A percentile compares a stretch with the other conserved stretches of the same genome.
These are phyloP conservation scores for Pelecanus crispus DNA, from an alignment of 2,113 vertebrate genomes.

Conservation along the genomic window DNA sequence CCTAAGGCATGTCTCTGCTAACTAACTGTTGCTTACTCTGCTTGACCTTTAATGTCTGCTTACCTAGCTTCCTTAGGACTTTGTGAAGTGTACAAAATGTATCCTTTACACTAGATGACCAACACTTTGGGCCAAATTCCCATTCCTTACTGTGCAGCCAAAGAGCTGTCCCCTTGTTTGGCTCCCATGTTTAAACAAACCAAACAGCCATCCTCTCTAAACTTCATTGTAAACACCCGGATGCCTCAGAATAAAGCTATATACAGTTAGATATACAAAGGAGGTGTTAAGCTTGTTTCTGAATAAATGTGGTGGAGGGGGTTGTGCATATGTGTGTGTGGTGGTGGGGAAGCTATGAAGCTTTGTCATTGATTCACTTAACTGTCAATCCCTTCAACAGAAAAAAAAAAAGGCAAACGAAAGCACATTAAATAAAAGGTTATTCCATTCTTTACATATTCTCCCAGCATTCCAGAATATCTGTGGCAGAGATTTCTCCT, in stretches of 20 bases:
- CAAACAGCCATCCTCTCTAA: background rate
- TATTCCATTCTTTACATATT: background rate
- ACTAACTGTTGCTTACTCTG: background rate
- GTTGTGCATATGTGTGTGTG: fast-evolving
- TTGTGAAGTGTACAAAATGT: background rate
- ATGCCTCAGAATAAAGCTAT: background rate
- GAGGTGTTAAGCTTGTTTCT: background rate
- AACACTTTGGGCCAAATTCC: background rate
- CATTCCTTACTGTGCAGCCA: background rate
- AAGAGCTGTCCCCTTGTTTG: background rate
- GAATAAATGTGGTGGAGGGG: background rate
- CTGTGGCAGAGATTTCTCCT: background rate
- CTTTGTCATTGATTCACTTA: background rate
- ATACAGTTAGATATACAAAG: background rate
- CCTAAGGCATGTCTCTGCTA: background rate
- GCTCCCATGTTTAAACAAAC: background rate
- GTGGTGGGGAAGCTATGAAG: background rate
- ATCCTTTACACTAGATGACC: background rate
- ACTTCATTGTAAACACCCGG: background rate
- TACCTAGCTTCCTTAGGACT: background rate
- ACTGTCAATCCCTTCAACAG: background rate
- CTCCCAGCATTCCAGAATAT: background rate
- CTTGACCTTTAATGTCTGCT: background rate
- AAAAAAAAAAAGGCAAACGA: background rate
- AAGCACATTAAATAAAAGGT: background rate